A percentile compares a stretch with the other conserved stretches of the same genome.
These are phyloP conservation scores for Drosophila tanythrix DNA, from an alignment of 2,888 invertebrate genomes.

Conservation along the genomic window DNA sequence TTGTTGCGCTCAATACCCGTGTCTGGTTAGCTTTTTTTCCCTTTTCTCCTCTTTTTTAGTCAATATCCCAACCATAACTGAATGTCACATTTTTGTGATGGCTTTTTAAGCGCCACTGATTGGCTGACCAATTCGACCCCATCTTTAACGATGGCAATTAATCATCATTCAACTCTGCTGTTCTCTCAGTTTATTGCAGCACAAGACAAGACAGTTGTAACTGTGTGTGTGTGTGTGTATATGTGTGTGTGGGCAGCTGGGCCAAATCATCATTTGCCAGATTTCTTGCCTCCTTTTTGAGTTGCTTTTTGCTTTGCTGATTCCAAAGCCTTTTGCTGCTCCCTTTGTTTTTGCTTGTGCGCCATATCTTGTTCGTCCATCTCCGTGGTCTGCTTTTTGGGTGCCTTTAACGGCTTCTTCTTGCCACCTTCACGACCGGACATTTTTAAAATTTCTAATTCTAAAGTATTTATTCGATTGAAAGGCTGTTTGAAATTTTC, in stretches of 20 bases:
- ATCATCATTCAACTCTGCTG: conserved; percentile 43
- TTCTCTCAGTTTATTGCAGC: conserved; percentile 53
- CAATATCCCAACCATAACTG: conserved; percentile 14
- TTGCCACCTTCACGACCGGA: conserved; percentile 96
- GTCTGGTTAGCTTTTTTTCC: conserved; percentile 17
- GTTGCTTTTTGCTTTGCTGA: conserved; percentile 91
- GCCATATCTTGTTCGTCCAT: conserved; percentile 91
- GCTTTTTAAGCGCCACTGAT: conserved; percentile 61
- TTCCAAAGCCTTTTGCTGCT: conserved; percentile 93
- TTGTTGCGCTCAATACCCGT: conserved; percentile 69
- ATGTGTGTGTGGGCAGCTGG: neutral
- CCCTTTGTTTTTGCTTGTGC: conserved; percentile 94
- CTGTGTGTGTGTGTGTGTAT: neutral
- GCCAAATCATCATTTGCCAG: conserved; percentile 1
- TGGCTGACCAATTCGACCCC: conserved; percentile 37
- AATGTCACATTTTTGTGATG: conserved; percentile 72
- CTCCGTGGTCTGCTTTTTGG: conserved; percentile 91
- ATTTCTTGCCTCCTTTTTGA: conserved; percentile 26
- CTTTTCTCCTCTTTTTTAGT: conserved; percentile 4
- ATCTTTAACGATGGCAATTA: conserved; percentile 39
- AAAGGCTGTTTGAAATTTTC: neutral
- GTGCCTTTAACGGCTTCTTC: conserved; percentile 96
- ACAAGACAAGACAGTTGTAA: conserved; percentile 12
- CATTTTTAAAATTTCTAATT: conserved; percentile 86
- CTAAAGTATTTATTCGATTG: neutral